Percentiles rank a stretch among this genome's conserved stretches.
Evolutionary conservation across 2,797 vertebrate species (phyloP).

Genomic region (Protosalanx chinensis): DNA sequence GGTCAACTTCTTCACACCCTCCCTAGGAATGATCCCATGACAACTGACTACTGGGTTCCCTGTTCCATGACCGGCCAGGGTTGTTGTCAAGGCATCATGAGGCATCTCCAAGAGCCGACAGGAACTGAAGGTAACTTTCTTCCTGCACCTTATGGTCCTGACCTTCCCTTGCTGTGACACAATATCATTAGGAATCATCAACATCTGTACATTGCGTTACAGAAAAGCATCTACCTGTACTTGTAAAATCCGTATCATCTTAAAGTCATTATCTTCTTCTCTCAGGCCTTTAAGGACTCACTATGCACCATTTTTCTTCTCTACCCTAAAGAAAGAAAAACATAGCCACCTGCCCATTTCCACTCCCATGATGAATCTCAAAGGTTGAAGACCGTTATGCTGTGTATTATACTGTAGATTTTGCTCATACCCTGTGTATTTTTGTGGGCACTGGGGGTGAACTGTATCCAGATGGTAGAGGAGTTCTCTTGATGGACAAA

Average conservation of each 20-base stretch:
- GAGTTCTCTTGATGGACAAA: not conserved
- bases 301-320: no score
- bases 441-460: not conserved
- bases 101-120: constrained; percentile 30
- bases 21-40: no score
- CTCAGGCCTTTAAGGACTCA: no score
- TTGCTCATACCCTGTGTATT: constrained; percentile 31
- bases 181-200: constrained; percentile 1
- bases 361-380: no score
- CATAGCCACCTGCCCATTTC: no score
- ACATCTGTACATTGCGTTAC: no score
- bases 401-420: not conserved
- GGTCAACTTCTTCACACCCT: not conserved
- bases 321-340: no score
- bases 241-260: no score
- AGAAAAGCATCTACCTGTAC: no score
- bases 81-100: not conserved
- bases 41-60: not conserved
- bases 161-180: constrained; percentile 37
- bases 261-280: no score
- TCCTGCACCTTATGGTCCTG: constrained; percentile 46
- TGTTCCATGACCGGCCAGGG: not conserved
- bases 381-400: not conserved
- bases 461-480: not conserved
- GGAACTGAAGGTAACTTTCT: constrained; percentile 61